Percentiles rank a stretch among this genome's conserved stretches.
These are phyloP conservation scores for Sarotherodon lohbergeri DNA, from an alignment of 2,113 vertebrate genomes.

Conservation along the genomic window DNA sequence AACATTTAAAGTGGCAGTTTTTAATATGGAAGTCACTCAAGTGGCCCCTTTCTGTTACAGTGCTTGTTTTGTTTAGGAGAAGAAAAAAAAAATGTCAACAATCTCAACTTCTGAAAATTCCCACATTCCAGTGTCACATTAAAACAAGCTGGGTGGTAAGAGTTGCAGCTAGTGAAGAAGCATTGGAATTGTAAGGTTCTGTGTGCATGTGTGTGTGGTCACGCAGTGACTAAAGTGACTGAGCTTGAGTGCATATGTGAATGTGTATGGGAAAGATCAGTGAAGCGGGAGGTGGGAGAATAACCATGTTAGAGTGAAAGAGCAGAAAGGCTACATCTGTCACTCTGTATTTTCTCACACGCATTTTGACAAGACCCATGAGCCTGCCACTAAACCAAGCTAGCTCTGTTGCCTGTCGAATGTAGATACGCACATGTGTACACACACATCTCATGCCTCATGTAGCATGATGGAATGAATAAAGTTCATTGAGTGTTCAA, in stretches of 20 bases:
- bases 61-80: conserved; percentile 21
- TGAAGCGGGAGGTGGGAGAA: conserved; percentile 50
- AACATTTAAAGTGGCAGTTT: conserved; percentile 48
- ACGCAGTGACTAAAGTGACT: neutral
- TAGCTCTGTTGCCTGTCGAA: conserved; percentile 21
- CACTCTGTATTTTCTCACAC: conserved; percentile 62
- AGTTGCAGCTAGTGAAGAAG: neutral
- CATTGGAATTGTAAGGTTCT: neutral
- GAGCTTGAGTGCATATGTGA: neutral
- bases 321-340: conserved; percentile 72
- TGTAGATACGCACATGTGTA: conserved; percentile 13
- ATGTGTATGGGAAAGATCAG: conserved; percentile 20
- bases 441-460: conserved; percentile 32
- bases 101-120: neutral
- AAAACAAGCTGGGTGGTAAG: neutral
- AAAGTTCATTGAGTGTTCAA: conserved; percentile 37
- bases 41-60: neutral
- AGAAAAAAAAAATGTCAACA: neutral
- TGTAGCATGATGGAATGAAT: conserved; percentile 28
- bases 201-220: neutral
- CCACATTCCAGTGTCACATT: conserved; percentile 1
- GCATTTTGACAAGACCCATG: conserved; percentile 53
- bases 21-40: conserved; percentile 48
- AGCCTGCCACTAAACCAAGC: conserved; percentile 37
- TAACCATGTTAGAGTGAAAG: conserved; percentile 65